Conservation (phyloP, 1,140 invertebrate species). For the Pomacea maculata region DNA sequence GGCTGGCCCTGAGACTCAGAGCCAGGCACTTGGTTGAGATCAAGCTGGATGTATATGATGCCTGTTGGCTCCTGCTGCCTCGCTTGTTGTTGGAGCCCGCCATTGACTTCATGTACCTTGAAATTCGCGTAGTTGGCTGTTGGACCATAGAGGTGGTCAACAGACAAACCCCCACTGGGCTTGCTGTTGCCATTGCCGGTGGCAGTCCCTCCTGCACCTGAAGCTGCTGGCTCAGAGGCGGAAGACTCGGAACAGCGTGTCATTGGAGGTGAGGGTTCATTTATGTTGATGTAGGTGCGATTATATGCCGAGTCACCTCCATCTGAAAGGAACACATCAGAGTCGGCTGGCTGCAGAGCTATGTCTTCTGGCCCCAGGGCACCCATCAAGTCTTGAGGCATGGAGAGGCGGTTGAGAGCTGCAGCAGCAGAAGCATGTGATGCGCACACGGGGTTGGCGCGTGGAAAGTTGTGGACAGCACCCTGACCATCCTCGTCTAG, state of each 20-base stretch:
- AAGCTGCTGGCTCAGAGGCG: not conserved
- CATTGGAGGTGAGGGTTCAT: constrained; percentile 14
- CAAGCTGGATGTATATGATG: constrained; percentile 82
- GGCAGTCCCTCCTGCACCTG: not conserved
- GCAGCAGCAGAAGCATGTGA: not conserved
- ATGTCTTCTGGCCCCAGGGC: constrained; percentile 5
- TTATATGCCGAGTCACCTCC: constrained; percentile 25
- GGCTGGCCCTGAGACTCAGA: constrained; percentile 31
- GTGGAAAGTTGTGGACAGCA: constrained; percentile 24
- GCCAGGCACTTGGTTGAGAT: constrained; percentile 71
- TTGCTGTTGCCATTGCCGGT: not conserved
- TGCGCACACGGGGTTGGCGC: not conserved
- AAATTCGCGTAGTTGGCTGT: constrained; percentile 48
- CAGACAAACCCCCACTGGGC: constrained; percentile 5
- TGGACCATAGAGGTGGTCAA: constrained; percentile 12
- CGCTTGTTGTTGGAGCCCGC: constrained; percentile 2
- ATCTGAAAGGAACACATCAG: constrained; percentile 38
- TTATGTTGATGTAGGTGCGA: constrained; percentile 49
- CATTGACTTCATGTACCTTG: constrained; percentile 20
- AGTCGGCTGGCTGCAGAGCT: constrained; percentile 16
- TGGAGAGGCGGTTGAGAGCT: constrained; percentile 16
- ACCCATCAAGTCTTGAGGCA: constrained; percentile 22
- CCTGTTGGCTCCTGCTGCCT: constrained; percentile 32
- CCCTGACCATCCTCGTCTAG: constrained; percentile 27
- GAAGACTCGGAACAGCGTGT: not conserved